Percentiles rank a stretch among this genome's conserved stretches.
phyloP scores from a whole-genome alignment of 2,888 invertebrate genomes.

The Drosophila seclusa region DNA sequence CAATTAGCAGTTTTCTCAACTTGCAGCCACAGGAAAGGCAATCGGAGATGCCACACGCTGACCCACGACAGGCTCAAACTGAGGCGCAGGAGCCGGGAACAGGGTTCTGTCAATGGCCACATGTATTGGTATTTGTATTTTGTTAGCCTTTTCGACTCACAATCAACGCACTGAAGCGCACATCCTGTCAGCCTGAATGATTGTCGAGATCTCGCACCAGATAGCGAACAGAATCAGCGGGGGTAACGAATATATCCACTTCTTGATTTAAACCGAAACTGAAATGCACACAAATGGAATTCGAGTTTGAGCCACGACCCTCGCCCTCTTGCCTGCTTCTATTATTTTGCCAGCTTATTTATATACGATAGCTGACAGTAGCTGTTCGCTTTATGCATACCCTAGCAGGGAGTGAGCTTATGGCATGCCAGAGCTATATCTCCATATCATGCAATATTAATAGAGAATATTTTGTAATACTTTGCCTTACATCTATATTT shows the following conservation, averaged over 20 bases:
- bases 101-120: slow-evolving; percentile 11
- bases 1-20: slow-evolving; percentile 76
- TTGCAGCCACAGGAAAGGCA: slow-evolving; percentile 48
- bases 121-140: slow-evolving; percentile 57
- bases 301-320: slow-evolving; percentile 58
- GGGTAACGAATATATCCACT: slow-evolving; percentile 27
- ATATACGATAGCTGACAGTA: slow-evolving; percentile 35
- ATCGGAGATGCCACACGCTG: slow-evolving; percentile 51
- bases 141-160: slow-evolving; percentile 65
- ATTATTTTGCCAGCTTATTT: slow-evolving; percentile 65
- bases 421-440: neutral
- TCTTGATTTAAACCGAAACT: slow-evolving; percentile 78
- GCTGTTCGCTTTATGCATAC: slow-evolving; percentile 31
- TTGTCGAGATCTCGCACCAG: slow-evolving; percentile 59
- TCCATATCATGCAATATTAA: neutral
- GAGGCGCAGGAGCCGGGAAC: neutral
- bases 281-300: slow-evolving; percentile 82
- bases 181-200: slow-evolving; percentile 80
- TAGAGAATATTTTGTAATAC: neutral
- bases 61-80: slow-evolving; percentile 41
- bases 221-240: slow-evolving; percentile 18
- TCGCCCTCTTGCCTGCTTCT: slow-evolving; percentile 43
- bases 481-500: neutral
- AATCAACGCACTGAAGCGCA: slow-evolving; percentile 81
- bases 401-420: neutral